Percentiles rank a stretch among this genome's conserved stretches.
These are phyloP conservation scores for Pachypeltis micranthus DNA, from an alignment of 1,140 invertebrate species.

Conservation along the genomic window DNA sequence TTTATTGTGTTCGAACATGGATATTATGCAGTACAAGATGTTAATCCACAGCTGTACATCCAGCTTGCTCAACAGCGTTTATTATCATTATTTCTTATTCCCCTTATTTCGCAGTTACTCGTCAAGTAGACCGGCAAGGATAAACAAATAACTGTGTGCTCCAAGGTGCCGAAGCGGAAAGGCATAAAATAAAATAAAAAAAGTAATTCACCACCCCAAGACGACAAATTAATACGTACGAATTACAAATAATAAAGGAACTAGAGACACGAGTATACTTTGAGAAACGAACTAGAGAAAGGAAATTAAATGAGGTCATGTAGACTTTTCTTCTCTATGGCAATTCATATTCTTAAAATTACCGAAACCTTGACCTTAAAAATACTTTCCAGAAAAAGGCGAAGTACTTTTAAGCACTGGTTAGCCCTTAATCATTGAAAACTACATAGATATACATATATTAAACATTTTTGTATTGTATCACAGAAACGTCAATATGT, in stretches of 20 bases:
- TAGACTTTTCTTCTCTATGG: background rate
- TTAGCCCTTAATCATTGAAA: background rate
- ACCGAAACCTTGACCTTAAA: background rate
- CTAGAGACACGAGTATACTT: background rate
- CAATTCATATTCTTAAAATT: background rate
- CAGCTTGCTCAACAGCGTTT: too few relatives aligned
- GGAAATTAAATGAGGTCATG: background rate
- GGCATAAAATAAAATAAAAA: background rate
- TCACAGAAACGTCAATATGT: background rate
- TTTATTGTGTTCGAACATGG: conserved; percentile 20
- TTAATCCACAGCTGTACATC: conserved; percentile 11
- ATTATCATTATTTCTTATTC: too few relatives aligned
- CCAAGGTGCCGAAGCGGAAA: background rate
- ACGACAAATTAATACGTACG: background rate
- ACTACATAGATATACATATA: background rate
- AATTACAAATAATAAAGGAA: background rate
- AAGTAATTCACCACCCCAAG: background rate
- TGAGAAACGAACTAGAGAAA: background rate
- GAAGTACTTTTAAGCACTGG: background rate
- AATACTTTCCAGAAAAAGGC: background rate
- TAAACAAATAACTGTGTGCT: too few relatives aligned
- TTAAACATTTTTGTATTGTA: background rate
- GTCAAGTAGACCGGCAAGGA: background rate
- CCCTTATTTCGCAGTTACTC: too few relatives aligned
- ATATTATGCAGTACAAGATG: too few relatives aligned